Base-by-base conservation (phyloP, 2,888 invertebrate species). In the Strigamia crassipes region DNA sequence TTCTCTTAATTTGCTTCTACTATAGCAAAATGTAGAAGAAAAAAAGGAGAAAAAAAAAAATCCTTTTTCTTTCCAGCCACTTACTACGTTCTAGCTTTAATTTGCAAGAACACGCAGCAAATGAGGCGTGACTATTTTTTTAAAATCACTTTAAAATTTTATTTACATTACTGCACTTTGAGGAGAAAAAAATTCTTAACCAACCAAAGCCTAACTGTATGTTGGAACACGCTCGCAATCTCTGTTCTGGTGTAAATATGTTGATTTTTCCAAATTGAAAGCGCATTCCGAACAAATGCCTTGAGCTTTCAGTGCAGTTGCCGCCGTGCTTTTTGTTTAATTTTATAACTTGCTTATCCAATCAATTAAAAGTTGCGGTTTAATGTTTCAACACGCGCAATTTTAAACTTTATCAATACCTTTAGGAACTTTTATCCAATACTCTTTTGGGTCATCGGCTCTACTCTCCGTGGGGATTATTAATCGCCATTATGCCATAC, bases 31-130 rank as follows among this genome's bases (percentile, higher is more conserved):
- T 1, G 13, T 5, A 18, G 8, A 56, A 56, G n/a, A 18, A 56
- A 56, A 56, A 56, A 21, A 18, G 15, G 1, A n/a, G 42, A 10
- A 42, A 42, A 46, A 46, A 46, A 46, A 66, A 66, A 66, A 73
- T 31, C 31, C 13, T 31, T 73, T 73, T n/a, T 73, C 23, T 73
- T 73, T 73, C 13, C 73, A 73, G 3, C 27, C n/a, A n/a, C 73
- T 73, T 73, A 66, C 31, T 73, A 2, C 31, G 13, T 31, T 73
- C 31, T 73, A 31, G 73, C 27, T 73, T 73, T 73, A 31, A 73
- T 73, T 73, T 73, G 73, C 73, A n/a, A 73, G 23, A 73, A 31
- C 27, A 31, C 73, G 31, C 73, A 31, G 73, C 73, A 73, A 73
- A 73, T 73, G 73, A 73, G 73, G 31, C 73, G n/a, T 73, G 73